A percentile compares a stretch with the other conserved stretches of the same genome.
phyloP scores from a whole-genome alignment of 2,113 vertebrate genomes.

The Andinoacara biseriatus region DNA sequence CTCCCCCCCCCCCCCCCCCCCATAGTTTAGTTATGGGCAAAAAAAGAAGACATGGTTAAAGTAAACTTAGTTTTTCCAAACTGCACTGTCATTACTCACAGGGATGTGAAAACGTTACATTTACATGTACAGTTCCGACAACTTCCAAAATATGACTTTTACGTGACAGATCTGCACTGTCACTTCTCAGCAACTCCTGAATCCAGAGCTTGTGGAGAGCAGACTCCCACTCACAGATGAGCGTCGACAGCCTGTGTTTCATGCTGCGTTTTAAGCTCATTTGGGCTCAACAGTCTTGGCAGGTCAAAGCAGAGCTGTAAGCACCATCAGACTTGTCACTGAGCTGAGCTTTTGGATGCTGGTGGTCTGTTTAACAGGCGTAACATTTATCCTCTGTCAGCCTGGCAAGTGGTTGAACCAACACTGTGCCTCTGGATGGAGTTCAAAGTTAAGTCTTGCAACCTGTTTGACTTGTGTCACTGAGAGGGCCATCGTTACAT shows the following conservation, averaged over 20 bases:
- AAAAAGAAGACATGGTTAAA: constrained; percentile 6
- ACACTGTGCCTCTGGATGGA: constrained; percentile 38
- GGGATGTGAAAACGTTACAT: background rate
- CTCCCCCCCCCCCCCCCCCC: no score
- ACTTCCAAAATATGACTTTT: constrained; percentile 22
- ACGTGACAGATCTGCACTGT: constrained; percentile 38
- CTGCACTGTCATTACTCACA: background rate
- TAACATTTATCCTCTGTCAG: constrained; percentile 46
- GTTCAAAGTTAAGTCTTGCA: constrained; percentile 30
- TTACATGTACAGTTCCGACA: constrained; percentile 36
- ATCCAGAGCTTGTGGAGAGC: constrained; percentile 16
- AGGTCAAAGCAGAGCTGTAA: constrained; percentile 52
- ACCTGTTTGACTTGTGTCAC: constrained; percentile 16
- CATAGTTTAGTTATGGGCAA: background rate
- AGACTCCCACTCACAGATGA: constrained; percentile 29
- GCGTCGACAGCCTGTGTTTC: constrained; percentile 51
- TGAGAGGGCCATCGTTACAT: background rate
- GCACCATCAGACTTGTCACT: constrained; percentile 43
- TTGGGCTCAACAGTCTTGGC: constrained; percentile 58
- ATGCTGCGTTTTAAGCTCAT: constrained; percentile 63
- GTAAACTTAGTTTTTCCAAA: background rate
- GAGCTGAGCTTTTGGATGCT: constrained; percentile 35
- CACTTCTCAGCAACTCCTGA: constrained; percentile 41
- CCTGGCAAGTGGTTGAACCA: constrained; percentile 44
- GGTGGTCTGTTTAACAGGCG: constrained; percentile 62